phyloP scores from a whole-genome alignment of 2,113 vertebrate species.

The Psilopsiagon aymara region DNA sequence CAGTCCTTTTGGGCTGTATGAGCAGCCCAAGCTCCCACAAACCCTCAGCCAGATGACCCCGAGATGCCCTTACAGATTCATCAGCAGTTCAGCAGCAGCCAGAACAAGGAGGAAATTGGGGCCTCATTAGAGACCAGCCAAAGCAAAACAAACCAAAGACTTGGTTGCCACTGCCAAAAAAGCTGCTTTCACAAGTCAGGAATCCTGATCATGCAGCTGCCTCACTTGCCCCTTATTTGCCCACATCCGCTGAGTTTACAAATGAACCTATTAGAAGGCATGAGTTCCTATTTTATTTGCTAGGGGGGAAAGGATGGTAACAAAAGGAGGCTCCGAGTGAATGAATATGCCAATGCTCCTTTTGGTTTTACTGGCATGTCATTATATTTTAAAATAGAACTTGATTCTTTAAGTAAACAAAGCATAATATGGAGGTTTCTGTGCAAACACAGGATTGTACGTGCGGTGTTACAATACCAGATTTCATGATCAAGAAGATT shows the following conservation, averaged over 20 bases:
- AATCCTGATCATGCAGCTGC: conserved; percentile 61
- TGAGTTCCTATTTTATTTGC: conserved; percentile 31
- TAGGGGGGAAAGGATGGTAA: not conserved
- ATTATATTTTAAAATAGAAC: conserved; percentile 52
- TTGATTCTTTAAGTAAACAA: conserved; percentile 47
- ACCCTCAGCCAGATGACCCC: conserved; percentile 2
- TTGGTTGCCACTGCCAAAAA: conserved; percentile 59
- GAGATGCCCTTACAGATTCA: conserved; percentile 1
- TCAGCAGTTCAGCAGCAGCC: conserved; percentile 46
- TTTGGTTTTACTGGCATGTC: conserved; percentile 28
- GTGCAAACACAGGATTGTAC: conserved; percentile 18
- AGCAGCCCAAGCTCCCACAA: not conserved
- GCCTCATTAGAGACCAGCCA: conserved; percentile 45
- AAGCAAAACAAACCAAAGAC: conserved; percentile 60
- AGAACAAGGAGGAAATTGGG: conserved; percentile 41
- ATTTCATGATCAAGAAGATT: not conserved
- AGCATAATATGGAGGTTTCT: conserved; percentile 36
- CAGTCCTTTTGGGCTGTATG: not conserved
- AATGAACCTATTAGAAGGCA: conserved; percentile 50
- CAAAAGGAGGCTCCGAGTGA: conserved; percentile 39
- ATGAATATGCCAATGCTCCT: not conserved
- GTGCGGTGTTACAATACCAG: not conserved
- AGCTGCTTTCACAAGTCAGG: conserved; percentile 64
- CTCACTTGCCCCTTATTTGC: conserved; percentile 53
- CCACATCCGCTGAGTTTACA: conserved; percentile 57